These are phyloP conservation scores for Alloplasta piceator DNA, from an alignment of 2,888 invertebrate genomes.

Conservation along the genomic window DNA sequence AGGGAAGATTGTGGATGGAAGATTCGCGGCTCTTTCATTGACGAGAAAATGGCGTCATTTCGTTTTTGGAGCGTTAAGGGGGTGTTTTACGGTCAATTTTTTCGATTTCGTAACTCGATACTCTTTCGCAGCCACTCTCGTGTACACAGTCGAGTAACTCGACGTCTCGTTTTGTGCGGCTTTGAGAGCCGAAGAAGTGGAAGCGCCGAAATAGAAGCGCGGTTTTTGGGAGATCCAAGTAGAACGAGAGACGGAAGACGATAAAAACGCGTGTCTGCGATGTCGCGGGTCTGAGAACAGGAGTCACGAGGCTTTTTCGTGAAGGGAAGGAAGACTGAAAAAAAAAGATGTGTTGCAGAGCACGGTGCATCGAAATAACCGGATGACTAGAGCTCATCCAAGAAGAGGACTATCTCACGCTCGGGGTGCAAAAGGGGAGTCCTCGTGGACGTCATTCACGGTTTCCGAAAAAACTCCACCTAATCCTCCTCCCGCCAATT, in stretches of 20 bases:
- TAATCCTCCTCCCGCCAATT: neutral
- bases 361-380: constrained; percentile 74
- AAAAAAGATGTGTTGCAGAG: constrained; percentile 5
- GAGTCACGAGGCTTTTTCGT: neutral
- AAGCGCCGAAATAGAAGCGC: constrained; percentile 68
- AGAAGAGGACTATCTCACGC: constrained; percentile 70
- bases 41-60: too few species aligned
- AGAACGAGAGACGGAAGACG: constrained; percentile 46
- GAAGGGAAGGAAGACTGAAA: constrained; percentile 34
- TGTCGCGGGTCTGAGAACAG: constrained; percentile 34
- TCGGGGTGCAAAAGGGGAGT: constrained; percentile 43
- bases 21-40: too few species aligned
- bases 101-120: constrained; percentile 70
- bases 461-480: constrained; percentile 49
- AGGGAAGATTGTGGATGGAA: too few species aligned
- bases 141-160: constrained; percentile 12
- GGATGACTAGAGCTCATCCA: constrained; percentile 73
- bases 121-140: constrained; percentile 47
- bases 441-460: constrained; percentile 64
- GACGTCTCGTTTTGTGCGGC: constrained; percentile 20
- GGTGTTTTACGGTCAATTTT: constrained; percentile 21
- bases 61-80: too few species aligned
- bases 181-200: constrained; percentile 15
- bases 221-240: constrained; percentile 59
- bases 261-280: constrained; percentile 25